Conservation (phyloP, 2,888 invertebrate genomes). For the Microplitis deprimator region DNA sequence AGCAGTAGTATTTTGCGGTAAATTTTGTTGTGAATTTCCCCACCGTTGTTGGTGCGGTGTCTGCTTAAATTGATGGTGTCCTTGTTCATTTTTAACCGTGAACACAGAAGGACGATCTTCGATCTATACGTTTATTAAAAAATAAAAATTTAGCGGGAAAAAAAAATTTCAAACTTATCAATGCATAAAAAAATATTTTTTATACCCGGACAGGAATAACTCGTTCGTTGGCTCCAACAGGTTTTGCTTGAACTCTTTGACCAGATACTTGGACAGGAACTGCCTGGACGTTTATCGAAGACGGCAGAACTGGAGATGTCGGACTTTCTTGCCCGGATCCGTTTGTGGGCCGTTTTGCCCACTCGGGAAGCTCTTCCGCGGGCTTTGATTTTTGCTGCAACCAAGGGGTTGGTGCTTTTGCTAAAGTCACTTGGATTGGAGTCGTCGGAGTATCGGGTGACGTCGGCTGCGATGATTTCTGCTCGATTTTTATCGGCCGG, state of each 20-base stretch:
- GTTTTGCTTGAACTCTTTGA: neutral
- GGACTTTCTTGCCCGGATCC: conserved; percentile 27
- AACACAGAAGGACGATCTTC: conserved; percentile 69
- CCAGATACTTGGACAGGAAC: too few relatives aligned
- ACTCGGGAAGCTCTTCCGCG: conserved; percentile 73
- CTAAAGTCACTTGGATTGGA: conserved; percentile 71
- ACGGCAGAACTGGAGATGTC: conserved; percentile 36
- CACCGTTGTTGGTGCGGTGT: conserved; percentile 65
- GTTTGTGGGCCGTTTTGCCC: conserved; percentile 69
- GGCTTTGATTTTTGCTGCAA: conserved; percentile 68
- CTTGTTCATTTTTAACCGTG: conserved; percentile 60
- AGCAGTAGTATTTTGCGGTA: conserved; percentile 49
- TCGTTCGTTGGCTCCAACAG: neutral
- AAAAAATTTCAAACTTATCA: neutral
- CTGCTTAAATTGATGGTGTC: conserved; percentile 63
- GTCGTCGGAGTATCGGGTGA: conserved; percentile 64
- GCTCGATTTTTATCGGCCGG: conserved; percentile 57
- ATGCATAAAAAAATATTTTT: neutral
- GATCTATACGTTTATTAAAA: conserved; percentile 49
- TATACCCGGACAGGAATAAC: neutral
- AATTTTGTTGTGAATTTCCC: conserved; percentile 55
- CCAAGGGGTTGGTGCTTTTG: conserved; percentile 78
- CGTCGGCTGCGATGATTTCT: conserved; percentile 57
- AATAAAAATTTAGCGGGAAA: conserved; percentile 11
- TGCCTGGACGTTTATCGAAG: too few relatives aligned